Conservation (phyloP, 2,888 invertebrate genomes). For the Ypsolopha sequella region DNA sequence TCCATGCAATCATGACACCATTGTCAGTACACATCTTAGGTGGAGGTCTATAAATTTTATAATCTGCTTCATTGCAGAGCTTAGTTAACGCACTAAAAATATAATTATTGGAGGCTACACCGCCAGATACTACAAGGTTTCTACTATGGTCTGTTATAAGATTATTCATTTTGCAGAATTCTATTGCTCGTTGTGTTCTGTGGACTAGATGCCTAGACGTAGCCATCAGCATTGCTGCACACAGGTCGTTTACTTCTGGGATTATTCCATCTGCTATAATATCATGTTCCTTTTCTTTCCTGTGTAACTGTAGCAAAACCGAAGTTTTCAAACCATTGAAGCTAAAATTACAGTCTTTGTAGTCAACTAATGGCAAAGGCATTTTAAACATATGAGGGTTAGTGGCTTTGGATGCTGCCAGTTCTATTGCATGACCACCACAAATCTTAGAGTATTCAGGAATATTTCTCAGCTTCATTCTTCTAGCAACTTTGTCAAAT, state of each 20-base stretch:
- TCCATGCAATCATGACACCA: slow-evolving; percentile 99
- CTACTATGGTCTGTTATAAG: slow-evolving; percentile 74
- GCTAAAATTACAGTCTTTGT: slow-evolving; percentile 90
- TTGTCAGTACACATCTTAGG: slow-evolving; percentile 95
- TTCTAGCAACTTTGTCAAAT: slow-evolving; percentile 92
- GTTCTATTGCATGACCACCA: slow-evolving; percentile 91
- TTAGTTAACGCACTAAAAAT: slow-evolving; percentile 78
- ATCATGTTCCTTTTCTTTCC: slow-evolving; percentile 70
- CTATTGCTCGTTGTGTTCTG: slow-evolving; percentile 87
- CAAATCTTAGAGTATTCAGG: slow-evolving; percentile 79
- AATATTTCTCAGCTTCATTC: slow-evolving; percentile 84
- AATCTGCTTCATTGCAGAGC: slow-evolving; percentile 77
- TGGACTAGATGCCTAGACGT: slow-evolving; percentile 84
- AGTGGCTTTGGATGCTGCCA: slow-evolving; percentile 78
- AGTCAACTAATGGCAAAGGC: slow-evolving; percentile 72
- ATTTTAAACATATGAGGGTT: slow-evolving; percentile 78
- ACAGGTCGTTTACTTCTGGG: slow-evolving; percentile 83
- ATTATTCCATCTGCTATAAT: slow-evolving; percentile 78
- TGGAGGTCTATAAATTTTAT: slow-evolving; percentile 80
- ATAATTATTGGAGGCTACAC: slow-evolving; percentile 94
- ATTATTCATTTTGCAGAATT: slow-evolving; percentile 75
- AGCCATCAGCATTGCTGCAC: slow-evolving; percentile 85
- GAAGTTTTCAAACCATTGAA: slow-evolving; percentile 87
- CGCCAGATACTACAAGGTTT: slow-evolving; percentile 90
- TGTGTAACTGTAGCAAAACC: slow-evolving; percentile 43